Evolutionary conservation across 1,140 invertebrate species (phyloP), one percentile per base, ranked within the genome.

Genomic region (Euura saliciscinereae): DNA sequence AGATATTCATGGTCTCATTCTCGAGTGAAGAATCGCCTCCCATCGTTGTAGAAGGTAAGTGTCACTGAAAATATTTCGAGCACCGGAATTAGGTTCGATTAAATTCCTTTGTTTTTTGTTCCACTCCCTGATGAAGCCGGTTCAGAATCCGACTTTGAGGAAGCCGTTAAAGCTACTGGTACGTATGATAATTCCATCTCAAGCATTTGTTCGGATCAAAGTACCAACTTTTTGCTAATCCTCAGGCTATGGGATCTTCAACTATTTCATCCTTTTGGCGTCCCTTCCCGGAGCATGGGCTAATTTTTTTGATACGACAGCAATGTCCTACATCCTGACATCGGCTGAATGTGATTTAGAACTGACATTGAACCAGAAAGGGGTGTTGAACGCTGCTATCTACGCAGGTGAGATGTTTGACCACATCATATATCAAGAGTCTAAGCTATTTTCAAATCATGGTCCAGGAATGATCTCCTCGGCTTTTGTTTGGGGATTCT

Each of bases 161-260:
- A 86, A 66, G 91, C 91, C 0, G 90, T 93, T 11, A 80, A 86
- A 0, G 87, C 87, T 0, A 88, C 90, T 0, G 90, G 51, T 59
- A 11, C 51, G 51, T 59, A 59, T 59, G 13, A 6, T 3, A 59
- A 59, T 59, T n/a, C 13, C 51, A n/a, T 59, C 28, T 28, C 28
- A 28, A 28, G 28, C 28, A 28, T 28, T 28, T 28, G 28, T 28
- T 28, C 28, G 28, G 28, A 28, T 28, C 28, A 28, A 28, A 28
- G 28, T 28, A 28, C 28, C 28, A 28, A 28, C 28, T 28, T 28
- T 28, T 28, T 28, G 28, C 28, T 28, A 11, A n/a, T 11, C 13
- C 13, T 59, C 28, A 59, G 51, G 90, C n/a, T 91, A 89, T 76
- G 91, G 92, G 4, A 86, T 89, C 75, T 93, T 91, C 82, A 91